Evolutionary conservation across 2,888 invertebrate species (phyloP).

Genomic region (Silvanus unidentatus): DNA sequence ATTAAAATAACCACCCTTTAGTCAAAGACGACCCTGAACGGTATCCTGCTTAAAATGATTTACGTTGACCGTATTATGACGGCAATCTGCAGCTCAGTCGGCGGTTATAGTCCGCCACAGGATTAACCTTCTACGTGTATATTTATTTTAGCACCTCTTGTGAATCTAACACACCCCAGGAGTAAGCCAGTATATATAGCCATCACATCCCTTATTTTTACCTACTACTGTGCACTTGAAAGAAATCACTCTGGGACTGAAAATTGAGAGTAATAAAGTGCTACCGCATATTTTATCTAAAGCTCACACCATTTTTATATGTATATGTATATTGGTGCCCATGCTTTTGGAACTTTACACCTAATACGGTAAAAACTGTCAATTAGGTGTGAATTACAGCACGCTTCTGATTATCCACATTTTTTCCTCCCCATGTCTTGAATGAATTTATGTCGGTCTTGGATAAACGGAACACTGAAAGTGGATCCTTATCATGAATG

Average conservation of each 20-base stretch:
- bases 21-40: too few relatives aligned
- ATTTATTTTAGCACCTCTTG: constrained; percentile 15
- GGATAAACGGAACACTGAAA: not conserved
- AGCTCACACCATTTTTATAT: constrained; percentile 8
- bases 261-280: constrained; percentile 47
- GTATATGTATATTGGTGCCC: constrained; percentile 8
- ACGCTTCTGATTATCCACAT: constrained; percentile 21
- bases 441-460: constrained; percentile 21
- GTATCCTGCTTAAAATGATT: constrained; percentile 15
- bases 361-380: constrained; percentile 41
- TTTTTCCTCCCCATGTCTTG: constrained; percentile 19
- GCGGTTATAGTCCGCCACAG: too few relatives aligned
- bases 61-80: constrained; percentile 18
- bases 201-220: too few relatives aligned
- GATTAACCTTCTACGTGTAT: too few relatives aligned
- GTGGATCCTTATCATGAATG: too few relatives aligned
- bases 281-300: constrained; percentile 41
- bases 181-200: too few relatives aligned
- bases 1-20: too few relatives aligned
- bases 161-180: constrained; percentile 12
- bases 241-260: constrained; percentile 43
- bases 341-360: constrained; percentile 40
- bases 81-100: constrained; percentile 13
- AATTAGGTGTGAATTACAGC: constrained; percentile 46
- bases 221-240: constrained; percentile 19